Conservation (phyloP, 35 echinoderm and acorn worm genomes). For the Lytechinus pictus region DNA sequence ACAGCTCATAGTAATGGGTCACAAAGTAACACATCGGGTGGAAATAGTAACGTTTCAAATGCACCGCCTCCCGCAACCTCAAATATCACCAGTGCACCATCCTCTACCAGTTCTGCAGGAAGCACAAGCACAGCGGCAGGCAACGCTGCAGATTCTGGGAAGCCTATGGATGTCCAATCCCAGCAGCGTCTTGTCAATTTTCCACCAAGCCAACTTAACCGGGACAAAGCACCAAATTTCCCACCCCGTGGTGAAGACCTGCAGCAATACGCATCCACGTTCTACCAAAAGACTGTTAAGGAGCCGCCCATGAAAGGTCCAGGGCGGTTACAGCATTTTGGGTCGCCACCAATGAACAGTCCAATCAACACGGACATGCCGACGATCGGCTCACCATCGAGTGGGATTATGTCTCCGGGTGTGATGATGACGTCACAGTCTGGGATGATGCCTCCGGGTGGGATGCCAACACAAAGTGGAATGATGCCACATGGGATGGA, state of each 20-base stretch:
- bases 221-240: conserved; percentile 99
- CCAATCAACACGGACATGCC: conserved; percentile 82
- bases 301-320: conserved; percentile 53
- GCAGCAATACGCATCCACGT: conserved; percentile 96
- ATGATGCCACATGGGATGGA: conserved; percentile 62
- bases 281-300: conserved; percentile 90
- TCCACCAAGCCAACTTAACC: conserved; percentile 91
- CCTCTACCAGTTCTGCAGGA: conserved; percentile 42
- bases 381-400: conserved; percentile 60
- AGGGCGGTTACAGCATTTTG: conserved; percentile 82
- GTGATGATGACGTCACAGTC: conserved; percentile 70
- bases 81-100: conserved; percentile 19
- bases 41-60: conserved; percentile 36
- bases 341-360: conserved; percentile 69
- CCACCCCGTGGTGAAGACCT: conserved; percentile 95
- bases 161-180: conserved; percentile 45
- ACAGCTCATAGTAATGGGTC: conserved; percentile 42
- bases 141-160: not conserved
- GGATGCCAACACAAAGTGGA: conserved; percentile 48
- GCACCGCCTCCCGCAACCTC: not conserved
- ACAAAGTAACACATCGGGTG: conserved; percentile 38
- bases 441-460: conserved; percentile 58
- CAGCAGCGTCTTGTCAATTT: conserved; percentile 93
- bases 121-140: conserved; percentile 24
- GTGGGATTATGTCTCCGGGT: conserved; percentile 74